Percentiles rank a stretch among this genome's conserved stretches.
Conservation (phyloP, 2,113 vertebrate species). For the Ellobius talpinus region DNA sequence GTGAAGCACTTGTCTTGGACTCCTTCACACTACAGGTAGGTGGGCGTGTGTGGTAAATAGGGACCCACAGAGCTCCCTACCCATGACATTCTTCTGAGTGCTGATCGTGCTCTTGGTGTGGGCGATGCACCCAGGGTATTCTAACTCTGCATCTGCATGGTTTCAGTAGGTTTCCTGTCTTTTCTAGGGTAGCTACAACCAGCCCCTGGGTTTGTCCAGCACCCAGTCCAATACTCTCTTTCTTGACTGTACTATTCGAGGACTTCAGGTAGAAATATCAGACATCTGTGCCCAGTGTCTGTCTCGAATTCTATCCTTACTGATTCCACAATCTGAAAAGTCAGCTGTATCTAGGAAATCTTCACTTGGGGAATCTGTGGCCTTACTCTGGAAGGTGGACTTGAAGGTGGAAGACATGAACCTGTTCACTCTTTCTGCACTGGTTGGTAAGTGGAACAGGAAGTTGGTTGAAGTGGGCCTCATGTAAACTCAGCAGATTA, state of each 20-base stretch:
- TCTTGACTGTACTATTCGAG: conserved; percentile 93
- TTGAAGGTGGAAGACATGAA: conserved; percentile 94
- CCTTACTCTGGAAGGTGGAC: conserved; percentile 93
- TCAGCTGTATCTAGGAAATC: conserved; percentile 67
- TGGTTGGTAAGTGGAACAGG: conserved; percentile 90
- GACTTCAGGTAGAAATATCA: conserved; percentile 94
- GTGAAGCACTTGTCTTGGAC: conserved; percentile 95
- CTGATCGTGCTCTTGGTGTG: background rate
- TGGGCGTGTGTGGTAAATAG: background rate
- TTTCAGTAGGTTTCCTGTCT: background rate
- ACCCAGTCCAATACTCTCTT: conserved; percentile 89
- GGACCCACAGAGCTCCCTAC: background rate
- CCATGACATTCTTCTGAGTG: background rate
- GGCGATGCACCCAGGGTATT: background rate
- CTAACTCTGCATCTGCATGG: background rate
- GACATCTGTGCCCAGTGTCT: conserved; percentile 95
- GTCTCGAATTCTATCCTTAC: conserved; percentile 91
- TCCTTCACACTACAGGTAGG: conserved; percentile 94
- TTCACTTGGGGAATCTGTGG: conserved; percentile 75
- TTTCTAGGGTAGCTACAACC: conserved; percentile 94
- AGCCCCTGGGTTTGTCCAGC: conserved; percentile 86
- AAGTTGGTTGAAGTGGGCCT: background rate
- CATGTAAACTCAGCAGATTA: conserved; percentile 11
- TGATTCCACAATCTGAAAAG: conserved; percentile 72
- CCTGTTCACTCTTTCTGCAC: conserved; percentile 93